Conservation (phyloP, 1,140 invertebrate species). For the Drosophila orosa region DNA sequence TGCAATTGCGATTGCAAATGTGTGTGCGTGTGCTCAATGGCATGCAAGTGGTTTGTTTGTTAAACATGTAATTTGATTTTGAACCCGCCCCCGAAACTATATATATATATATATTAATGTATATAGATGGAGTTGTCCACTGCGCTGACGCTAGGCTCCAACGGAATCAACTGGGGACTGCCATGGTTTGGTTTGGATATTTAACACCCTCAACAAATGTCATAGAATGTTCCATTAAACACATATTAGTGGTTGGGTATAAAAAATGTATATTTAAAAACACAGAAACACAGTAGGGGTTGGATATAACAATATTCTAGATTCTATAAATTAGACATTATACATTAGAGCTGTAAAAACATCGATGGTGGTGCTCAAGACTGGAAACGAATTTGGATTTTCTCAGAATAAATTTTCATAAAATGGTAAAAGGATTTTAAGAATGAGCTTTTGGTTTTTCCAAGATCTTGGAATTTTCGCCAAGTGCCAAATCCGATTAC, state of each 20-base stretch:
- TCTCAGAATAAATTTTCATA: neutral
- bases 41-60: conserved; percentile 68
- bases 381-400: neutral
- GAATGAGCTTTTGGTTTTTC: neutral
- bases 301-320: too few species aligned
- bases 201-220: neutral
- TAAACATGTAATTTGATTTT: conserved; percentile 72
- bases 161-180: neutral
- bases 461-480: neutral
- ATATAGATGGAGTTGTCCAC: neutral
- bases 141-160: neutral
- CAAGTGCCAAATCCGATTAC: neutral
- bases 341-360: too few species aligned
- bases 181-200: neutral
- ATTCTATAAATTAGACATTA: too few species aligned
- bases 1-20: conserved; percentile 32
- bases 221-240: neutral
- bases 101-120: neutral
- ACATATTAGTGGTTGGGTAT: neutral
- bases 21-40: conserved; percentile 31
- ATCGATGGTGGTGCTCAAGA: neutral
- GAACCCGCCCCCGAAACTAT: conserved; percentile 30
- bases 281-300: too few species aligned
- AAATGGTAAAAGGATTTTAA: neutral
- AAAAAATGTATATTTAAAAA: too few species aligned